Percentiles rank a stretch among this genome's conserved stretches.
Conservation (phyloP, 92 coral and sea anemone genomes). For the Porites lobata region DNA sequence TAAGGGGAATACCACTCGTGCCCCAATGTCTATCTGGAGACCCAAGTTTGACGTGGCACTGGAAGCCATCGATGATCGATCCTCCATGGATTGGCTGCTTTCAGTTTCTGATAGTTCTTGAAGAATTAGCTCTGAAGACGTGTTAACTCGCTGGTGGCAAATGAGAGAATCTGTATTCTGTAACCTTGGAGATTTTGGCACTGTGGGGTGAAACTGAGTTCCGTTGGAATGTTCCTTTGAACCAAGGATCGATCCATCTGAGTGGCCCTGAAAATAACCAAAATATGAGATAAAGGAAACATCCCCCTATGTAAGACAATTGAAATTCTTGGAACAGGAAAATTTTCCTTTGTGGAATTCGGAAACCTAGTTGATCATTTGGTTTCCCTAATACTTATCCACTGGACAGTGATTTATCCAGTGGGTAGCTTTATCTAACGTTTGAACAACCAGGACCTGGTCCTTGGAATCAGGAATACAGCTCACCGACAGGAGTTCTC, state of each 20-base stretch:
- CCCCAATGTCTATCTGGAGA: conserved; percentile 4
- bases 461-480: too few relatives aligned
- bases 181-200: neutral
- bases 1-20: conserved; percentile 17
- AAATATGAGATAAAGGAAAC: too few relatives aligned
- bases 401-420: too few relatives aligned
- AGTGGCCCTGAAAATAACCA: neutral
- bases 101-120: neutral
- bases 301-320: too few relatives aligned
- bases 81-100: neutral
- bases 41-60: neutral
- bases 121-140: neutral
- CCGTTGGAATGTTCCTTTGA: neutral
- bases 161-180: neutral
- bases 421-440: too few relatives aligned
- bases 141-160: neutral
- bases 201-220: neutral
- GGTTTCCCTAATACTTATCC: too few relatives aligned
- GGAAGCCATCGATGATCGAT: neutral
- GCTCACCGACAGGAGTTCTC: too few relatives aligned
- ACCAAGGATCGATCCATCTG: neutral
- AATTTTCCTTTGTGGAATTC: too few relatives aligned
- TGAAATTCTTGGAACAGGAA: too few relatives aligned
- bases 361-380: too few relatives aligned
- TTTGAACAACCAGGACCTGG: too few relatives aligned